These are phyloP conservation scores for Oplegnathus fasciatus DNA, from an alignment of 2,113 vertebrate genomes.

Conservation along the genomic window DNA sequence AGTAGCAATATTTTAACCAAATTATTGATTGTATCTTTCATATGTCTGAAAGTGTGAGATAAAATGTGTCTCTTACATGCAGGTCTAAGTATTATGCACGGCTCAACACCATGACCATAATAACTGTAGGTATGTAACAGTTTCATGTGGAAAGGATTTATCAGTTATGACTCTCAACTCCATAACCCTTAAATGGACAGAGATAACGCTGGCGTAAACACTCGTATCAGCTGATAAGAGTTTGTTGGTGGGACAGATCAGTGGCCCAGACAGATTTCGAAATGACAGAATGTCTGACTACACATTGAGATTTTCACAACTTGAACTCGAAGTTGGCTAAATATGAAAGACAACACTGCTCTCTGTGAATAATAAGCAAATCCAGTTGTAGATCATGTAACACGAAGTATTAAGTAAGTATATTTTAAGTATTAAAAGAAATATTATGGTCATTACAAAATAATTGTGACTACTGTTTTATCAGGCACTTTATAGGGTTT, in stretches of 20 bases:
- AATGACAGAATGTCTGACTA: conserved; percentile 55
- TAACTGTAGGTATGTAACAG: conserved; percentile 20
- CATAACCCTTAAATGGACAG: conserved; percentile 60
- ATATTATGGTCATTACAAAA: background rate
- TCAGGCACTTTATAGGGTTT: background rate
- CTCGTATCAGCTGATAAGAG: conserved; percentile 69
- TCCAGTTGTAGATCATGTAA: conserved; percentile 5
- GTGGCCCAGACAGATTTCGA: conserved; percentile 55
- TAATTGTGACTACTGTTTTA: background rate
- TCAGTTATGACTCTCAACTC: conserved; percentile 66
- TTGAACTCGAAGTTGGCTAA: conserved; percentile 27
- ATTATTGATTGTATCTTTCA: conserved; percentile 11
- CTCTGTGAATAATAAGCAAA: conserved; percentile 14
- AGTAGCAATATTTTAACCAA: background rate
- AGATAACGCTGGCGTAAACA: conserved; percentile 70
- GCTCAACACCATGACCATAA: background rate
- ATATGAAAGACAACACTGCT: conserved; percentile 28
- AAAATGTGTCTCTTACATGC: conserved; percentile 3
- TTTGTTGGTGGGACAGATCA: conserved; percentile 54
- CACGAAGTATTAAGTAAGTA: conserved; percentile 18
- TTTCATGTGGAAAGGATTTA: conserved; percentile 54
- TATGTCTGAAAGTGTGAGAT: conserved; percentile 43
- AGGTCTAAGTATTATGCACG: conserved; percentile 14
- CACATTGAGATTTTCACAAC: conserved; percentile 40
- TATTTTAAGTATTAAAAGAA: too few relatives aligned